Conservation (phyloP, 1,140 invertebrate species). For the Bacillus rossius region DNA sequence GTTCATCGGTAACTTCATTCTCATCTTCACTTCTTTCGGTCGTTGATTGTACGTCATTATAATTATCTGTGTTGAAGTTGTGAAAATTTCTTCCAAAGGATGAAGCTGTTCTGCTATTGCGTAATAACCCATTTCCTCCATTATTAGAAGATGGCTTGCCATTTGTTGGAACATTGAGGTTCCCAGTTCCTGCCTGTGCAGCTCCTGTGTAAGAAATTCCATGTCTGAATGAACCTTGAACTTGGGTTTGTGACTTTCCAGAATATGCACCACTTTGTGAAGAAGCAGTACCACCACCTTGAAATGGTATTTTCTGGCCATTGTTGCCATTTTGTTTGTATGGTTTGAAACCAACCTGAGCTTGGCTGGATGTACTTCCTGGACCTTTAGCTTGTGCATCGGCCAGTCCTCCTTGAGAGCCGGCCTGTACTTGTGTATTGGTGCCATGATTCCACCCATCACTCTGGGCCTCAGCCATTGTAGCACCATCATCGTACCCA, state of each 20-base stretch:
- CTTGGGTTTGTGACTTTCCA: constrained; percentile 73
- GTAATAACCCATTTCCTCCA: constrained; percentile 3
- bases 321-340: constrained; percentile 51
- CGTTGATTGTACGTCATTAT: not conserved
- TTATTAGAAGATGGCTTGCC: constrained; percentile 19
- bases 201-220: constrained; percentile 75
- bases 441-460: constrained; percentile 66
- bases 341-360: constrained; percentile 77
- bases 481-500: constrained; percentile 62
- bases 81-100: not conserved
- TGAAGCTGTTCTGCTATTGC: not conserved
- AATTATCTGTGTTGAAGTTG: not conserved
- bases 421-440: constrained; percentile 60
- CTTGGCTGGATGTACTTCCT: constrained; percentile 76
- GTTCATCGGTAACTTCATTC: not conserved
- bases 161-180: not conserved
- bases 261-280: constrained; percentile 65
- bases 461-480: constrained; percentile 66
- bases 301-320: constrained; percentile 48
- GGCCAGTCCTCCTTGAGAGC: constrained; percentile 70
- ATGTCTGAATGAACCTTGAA: constrained; percentile 68
- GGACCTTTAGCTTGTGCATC: constrained; percentile 78
- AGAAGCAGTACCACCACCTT: constrained; percentile 67
- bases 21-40: not conserved
- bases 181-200: constrained; percentile 71